Conservation (phyloP, 1,140 invertebrate species). For the Platyura marginata region DNA sequence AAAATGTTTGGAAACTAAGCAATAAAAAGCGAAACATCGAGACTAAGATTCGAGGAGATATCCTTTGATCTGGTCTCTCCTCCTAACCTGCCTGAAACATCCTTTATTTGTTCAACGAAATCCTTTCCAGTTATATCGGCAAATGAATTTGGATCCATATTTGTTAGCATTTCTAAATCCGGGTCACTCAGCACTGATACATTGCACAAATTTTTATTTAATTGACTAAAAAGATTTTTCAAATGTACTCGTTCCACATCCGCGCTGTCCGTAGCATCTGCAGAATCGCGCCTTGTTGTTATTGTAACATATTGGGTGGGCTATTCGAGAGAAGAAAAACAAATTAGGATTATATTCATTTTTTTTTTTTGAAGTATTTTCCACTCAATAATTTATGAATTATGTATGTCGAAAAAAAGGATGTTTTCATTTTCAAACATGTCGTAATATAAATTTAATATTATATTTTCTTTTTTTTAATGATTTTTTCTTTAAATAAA, state of each 20-base stretch:
- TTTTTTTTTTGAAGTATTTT: too few species aligned
- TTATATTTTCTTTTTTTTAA: too few species aligned
- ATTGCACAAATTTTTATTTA: slow-evolving; percentile 60
- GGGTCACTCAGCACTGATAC: slow-evolving; percentile 61
- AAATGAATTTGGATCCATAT: slow-evolving; percentile 69
- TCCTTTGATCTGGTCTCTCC: background rate
- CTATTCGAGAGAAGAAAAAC: slow-evolving; percentile 6
- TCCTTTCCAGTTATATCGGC: slow-evolving; percentile 61
- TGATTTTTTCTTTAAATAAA: too few species aligned
- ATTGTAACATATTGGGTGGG: slow-evolving; percentile 24
- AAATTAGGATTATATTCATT: too few species aligned
- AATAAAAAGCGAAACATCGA: too few species aligned
- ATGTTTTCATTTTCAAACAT: too few species aligned
- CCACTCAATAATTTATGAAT: too few species aligned
- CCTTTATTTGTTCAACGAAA: slow-evolving; percentile 65
- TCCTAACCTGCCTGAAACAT: slow-evolving; percentile 53
- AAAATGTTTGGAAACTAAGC: too few species aligned
- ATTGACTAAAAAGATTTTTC: slow-evolving; percentile 44
- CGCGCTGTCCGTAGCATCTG: slow-evolving; percentile 48
- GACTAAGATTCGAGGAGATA: background rate
- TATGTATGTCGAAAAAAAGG: too few species aligned
- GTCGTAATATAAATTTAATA: too few species aligned
- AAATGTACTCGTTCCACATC: slow-evolving; percentile 30
- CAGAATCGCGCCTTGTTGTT: slow-evolving; percentile 30
- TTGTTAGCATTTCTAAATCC: slow-evolving; percentile 59